Conservation (phyloP, 2,797 vertebrate genomes). For the Calcarius lapponicus region DNA sequence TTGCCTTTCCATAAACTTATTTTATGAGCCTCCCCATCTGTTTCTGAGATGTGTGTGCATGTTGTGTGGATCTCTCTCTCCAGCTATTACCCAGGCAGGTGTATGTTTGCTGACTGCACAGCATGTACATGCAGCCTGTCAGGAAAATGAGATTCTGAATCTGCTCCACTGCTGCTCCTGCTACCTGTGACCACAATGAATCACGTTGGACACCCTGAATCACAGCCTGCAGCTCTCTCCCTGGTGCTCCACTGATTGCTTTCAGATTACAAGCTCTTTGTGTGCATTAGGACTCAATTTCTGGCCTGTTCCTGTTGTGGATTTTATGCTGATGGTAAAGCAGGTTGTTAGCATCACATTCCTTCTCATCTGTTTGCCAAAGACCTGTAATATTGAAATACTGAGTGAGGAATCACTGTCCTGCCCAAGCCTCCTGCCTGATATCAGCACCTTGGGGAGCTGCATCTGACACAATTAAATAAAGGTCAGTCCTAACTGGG, state of each 20-base stretch:
- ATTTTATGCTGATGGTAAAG: slow-evolving; percentile 4
- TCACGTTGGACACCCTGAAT: neutral
- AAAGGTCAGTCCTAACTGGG: neutral
- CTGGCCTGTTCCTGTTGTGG: neutral
- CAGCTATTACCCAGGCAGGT: neutral
- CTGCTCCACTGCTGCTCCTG: neutral
- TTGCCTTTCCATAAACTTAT: slow-evolving; percentile 39
- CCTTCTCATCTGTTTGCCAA: neutral
- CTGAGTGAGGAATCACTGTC: neutral
- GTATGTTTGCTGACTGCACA: neutral
- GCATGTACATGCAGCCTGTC: neutral
- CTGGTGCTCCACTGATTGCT: neutral
- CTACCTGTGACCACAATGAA: neutral
- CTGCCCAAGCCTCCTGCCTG: neutral
- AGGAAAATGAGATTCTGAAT: slow-evolving; percentile 14
- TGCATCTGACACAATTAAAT: neutral
- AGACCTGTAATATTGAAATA: neutral
- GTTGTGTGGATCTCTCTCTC: neutral
- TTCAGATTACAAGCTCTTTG: neutral
- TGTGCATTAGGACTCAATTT: neutral
- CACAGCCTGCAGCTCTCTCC: neutral
- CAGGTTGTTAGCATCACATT: neutral
- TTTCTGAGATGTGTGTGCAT: neutral
- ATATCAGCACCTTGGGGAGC: neutral
- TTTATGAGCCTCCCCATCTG: slow-evolving; percentile 42